Conservation (phyloP, 2,888 invertebrate genomes). For the Acanthosepion lycidas region DNA sequence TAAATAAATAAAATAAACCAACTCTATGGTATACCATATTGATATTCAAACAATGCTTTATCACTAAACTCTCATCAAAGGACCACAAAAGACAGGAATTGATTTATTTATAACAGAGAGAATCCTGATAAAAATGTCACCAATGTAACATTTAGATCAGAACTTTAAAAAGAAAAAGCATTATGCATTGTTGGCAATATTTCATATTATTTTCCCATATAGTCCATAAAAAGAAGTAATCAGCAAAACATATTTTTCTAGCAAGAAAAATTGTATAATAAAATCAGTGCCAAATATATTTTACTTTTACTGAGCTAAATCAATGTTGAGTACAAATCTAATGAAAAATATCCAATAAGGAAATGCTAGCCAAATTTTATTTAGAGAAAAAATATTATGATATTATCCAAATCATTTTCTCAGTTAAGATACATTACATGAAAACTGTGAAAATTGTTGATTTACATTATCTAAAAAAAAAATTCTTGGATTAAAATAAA, state of each 20-base stretch:
- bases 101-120: no score
- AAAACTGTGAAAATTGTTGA: not conserved
- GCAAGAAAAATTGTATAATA: not conserved
- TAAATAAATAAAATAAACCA: no score
- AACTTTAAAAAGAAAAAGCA: no score
- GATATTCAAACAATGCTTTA: no score
- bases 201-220: not conserved
- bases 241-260: not conserved
- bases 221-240: not conserved
- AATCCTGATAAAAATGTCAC: no score
- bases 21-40: no score
- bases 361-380: conserved; percentile 25
- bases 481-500: no score
- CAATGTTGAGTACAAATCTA: not conserved
- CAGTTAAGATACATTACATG: not conserved
- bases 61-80: no score
- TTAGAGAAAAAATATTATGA: not conserved
- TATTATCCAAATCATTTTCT: not conserved
- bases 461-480: not conserved
- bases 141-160: no score
- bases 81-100: no score
- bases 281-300: not conserved
- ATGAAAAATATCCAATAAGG: not conserved
- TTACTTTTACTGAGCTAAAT: not conserved
- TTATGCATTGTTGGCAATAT: no score